Evolutionary conservation across 1,140 invertebrate genomes (phyloP), one percentile per base, ranked within the genome.

Genomic region (Penaeus japonicus): DNA sequence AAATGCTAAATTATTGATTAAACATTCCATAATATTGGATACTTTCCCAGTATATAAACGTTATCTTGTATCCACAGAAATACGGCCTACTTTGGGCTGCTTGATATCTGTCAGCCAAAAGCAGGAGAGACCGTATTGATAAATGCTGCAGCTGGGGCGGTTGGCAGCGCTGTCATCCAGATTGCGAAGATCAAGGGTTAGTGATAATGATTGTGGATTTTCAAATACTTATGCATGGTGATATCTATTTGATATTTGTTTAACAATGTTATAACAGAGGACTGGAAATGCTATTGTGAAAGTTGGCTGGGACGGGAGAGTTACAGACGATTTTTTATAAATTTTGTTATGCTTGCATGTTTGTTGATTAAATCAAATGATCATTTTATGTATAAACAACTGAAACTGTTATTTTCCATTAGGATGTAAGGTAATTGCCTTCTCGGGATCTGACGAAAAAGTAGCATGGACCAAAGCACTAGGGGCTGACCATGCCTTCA

Each of bases 21-120:
- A 27, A 30, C 35, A 77, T n/a, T 57, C 5, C 7, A 84, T 18
- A 3, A 24, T 80, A 27, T 24, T 20, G 12, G 1, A 24, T n/a
- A n/a, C n/a, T n/a, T n/a, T n/a, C n/a, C n/a, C n/a, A n/a, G n/a
- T n/a, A n/a, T n/a, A n/a, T n/a, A n/a, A n/a, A n/a, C n/a, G n/a
- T n/a, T n/a, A n/a, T n/a, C 20, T 35, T 73, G 17, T 32, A 22
- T 70, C 10, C 5, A 15, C 84, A 85, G 84, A 27, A 94, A 94
- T 84, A 96, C 95, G 7, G 95, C 95, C 2, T 96, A 95, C 91
- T 96, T 96, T 92, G 96, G 96, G 0, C 93, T 96, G n/a, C 90
- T 95, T n/a, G 94, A 95, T 89, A 92, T 96, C 53, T 96, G 95
- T 87, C 91, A 95, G 35, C 95, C 95, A 2, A 94, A 95, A 92